These are phyloP conservation scores for Halocynthia aurantium DNA, from an alignment of 23 tunicate genomes.

Conservation along the genomic window DNA sequence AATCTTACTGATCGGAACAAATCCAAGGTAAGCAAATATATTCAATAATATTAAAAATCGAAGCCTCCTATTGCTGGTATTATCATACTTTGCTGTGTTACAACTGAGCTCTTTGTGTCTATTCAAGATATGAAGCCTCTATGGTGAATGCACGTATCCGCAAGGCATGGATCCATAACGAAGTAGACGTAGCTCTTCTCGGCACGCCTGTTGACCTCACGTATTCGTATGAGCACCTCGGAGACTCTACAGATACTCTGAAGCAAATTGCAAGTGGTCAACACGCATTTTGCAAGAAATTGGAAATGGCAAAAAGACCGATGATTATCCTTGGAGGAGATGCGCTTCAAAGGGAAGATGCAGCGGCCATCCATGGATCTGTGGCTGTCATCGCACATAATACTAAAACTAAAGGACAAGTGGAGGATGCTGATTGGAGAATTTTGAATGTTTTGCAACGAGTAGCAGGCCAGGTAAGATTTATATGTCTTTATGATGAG, in stretches of 20 bases:
- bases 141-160: slow-evolving; percentile 89
- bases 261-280: slow-evolving; percentile 60
- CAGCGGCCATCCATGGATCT: slow-evolving; percentile 50
- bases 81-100: too few relatives aligned
- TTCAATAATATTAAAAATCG: too few relatives aligned
- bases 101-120: too few relatives aligned
- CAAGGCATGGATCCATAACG: slow-evolving; percentile 96
- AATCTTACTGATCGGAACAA: slow-evolving; percentile 79
- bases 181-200: slow-evolving; percentile 78
- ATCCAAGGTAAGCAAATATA: slow-evolving; percentile 24
- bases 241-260: slow-evolving; percentile 55
- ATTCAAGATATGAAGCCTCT: slow-evolving; percentile 82
- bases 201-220: slow-evolving; percentile 94
- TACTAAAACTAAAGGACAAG: slow-evolving; percentile 15
- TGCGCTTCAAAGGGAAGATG: slow-evolving; percentile 59
- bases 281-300: slow-evolving; percentile 69
- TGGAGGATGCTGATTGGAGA: slow-evolving; percentile 26
- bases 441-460: slow-evolving; percentile 73
- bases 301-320: slow-evolving; percentile 61
- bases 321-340: slow-evolving; percentile 87
- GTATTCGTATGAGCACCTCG: slow-evolving; percentile 86
- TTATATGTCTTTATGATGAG: too few relatives aligned
- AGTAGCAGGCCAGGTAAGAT: slow-evolving; percentile 5
- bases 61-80: too few relatives aligned
- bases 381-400: slow-evolving; percentile 55